Base-by-base conservation (phyloP, 2,113 vertebrate species). In the Datnioides undecimradiatus region DNA sequence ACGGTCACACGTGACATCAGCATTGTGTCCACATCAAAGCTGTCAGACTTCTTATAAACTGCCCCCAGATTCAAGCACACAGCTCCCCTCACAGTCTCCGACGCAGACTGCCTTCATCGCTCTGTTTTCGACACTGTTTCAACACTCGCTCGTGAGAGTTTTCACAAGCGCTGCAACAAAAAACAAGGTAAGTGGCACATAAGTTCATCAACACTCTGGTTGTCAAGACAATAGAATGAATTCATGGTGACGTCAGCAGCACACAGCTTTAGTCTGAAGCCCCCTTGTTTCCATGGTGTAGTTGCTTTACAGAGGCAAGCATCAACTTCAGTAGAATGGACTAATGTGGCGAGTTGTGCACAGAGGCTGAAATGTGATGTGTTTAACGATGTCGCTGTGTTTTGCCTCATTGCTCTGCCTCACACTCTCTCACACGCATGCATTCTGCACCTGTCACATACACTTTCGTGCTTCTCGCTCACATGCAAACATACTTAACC, bases 211-310 rank as follows among this genome's bases (percentile, higher is more conserved):
- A 87, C 83, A 85, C 86, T 87, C 19, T 5, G 67, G 89, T 93
- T 92, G 90, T 92, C 90, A 91, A 85, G 91, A 91, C 93, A 83
- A 90, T 90, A 60, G 68, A 52, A 82, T 65, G 51, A 88, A 88
- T 69, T 87, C 75, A 55, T 21, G 63, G 83, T 89, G 86, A 93
- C 79, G 91, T 91, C 88, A 90, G 79, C 84, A 17, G 76, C 73
- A 38, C 80, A 49, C 80, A 73, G 88, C 83, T 72, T 83, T 36
- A 67, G 64, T 66, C 73, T 74, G 69, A 73, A 87, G 73, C 58
- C 52, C 34, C 49, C 79, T 73, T 88, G 89, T 93, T 93, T 89
- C 91, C 90, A 93, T 92, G 91, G 91, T 90, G 90, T 88, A 69
- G 81, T 69, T 71, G 74, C 69, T 48, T 77, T 68, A 67, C 79